Conservation (phyloP, 2,888 invertebrate species). For the Caenorhabditis plicata region DNA sequence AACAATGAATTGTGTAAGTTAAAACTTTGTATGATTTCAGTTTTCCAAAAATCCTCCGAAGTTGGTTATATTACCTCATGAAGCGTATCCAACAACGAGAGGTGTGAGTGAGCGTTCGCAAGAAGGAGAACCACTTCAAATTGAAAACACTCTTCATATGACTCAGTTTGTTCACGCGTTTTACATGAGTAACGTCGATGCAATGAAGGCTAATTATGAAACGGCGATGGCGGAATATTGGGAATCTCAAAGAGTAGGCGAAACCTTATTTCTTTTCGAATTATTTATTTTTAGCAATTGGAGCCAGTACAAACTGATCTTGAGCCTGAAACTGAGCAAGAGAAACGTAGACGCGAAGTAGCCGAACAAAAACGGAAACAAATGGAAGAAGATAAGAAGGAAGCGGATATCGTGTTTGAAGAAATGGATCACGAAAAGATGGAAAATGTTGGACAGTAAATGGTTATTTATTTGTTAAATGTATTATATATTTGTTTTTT, state of each 20-base stretch:
- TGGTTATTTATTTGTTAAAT: too few species aligned
- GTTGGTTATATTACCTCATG: conserved; percentile 79
- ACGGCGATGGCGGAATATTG: conserved; percentile 28
- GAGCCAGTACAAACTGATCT: conserved; percentile 6
- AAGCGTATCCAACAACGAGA: conserved; percentile 76
- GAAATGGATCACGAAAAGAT: conserved; percentile 60
- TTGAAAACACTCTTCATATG: conserved; percentile 89
- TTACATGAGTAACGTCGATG: conserved; percentile 74
- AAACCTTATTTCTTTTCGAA: background rate
- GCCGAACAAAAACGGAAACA: conserved; percentile 23
- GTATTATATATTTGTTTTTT: conserved; percentile 2
- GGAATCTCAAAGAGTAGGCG: conserved; percentile 19
- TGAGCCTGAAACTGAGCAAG: conserved; percentile 31
- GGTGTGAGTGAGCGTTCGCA: conserved; percentile 66
- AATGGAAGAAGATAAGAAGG: conserved; percentile 32
- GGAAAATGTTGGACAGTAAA: conserved; percentile 25
- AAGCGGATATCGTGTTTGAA: conserved; percentile 56
- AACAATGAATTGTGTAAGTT: too few species aligned
- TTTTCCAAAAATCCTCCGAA: conserved; percentile 80
- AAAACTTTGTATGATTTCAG: conserved; percentile 68
- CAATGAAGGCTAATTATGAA: conserved; percentile 46
- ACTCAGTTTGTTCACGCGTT: conserved; percentile 90
- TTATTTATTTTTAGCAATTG: conserved; percentile 4
- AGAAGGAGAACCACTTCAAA: conserved; percentile 70
- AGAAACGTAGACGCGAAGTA: conserved; percentile 18